phyloP scores from a whole-genome alignment of 2,888 invertebrate species.

The Meliscaeva auricollis region DNA sequence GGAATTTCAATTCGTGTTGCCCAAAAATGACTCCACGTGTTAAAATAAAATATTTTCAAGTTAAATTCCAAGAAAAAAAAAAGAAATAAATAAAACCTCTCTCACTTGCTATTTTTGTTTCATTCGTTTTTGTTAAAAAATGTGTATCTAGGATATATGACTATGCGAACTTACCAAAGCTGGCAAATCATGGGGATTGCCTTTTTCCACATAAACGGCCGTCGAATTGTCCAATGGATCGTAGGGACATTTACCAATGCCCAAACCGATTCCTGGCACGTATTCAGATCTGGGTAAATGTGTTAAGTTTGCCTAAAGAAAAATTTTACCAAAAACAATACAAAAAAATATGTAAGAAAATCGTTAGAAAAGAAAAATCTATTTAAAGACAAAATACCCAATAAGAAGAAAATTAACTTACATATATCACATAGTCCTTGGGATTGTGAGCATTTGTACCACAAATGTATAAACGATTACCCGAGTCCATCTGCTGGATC shows the following conservation, averaged over 20 bases:
- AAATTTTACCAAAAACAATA: slow-evolving; percentile 75
- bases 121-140: background rate
- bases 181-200: slow-evolving; percentile 96
- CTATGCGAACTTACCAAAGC: slow-evolving; percentile 89
- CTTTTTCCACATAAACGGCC: slow-evolving; percentile 97
- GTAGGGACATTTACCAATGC: slow-evolving; percentile 98
- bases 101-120: background rate
- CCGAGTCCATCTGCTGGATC: slow-evolving; percentile 96
- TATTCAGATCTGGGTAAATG: slow-evolving; percentile 94
- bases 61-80: background rate
- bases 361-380: slow-evolving; percentile 22
- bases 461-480: slow-evolving; percentile 94
- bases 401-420: slow-evolving; percentile 87
- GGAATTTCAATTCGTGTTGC: slow-evolving; percentile 40
- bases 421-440: slow-evolving; percentile 97
- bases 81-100: slow-evolving; percentile 14
- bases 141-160: no score
- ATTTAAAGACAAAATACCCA: slow-evolving; percentile 46
- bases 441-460: slow-evolving; percentile 98
- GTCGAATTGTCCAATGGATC: slow-evolving; percentile 99
- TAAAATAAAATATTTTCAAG: slow-evolving; percentile 44
- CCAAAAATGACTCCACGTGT: slow-evolving; percentile 35
- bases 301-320: slow-evolving; percentile 93
- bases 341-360: slow-evolving; percentile 68
- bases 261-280: slow-evolving; percentile 96